These are phyloP conservation scores for Drosophila subquinaria DNA, from an alignment of 2,888 invertebrate species.

Conservation along the genomic window DNA sequence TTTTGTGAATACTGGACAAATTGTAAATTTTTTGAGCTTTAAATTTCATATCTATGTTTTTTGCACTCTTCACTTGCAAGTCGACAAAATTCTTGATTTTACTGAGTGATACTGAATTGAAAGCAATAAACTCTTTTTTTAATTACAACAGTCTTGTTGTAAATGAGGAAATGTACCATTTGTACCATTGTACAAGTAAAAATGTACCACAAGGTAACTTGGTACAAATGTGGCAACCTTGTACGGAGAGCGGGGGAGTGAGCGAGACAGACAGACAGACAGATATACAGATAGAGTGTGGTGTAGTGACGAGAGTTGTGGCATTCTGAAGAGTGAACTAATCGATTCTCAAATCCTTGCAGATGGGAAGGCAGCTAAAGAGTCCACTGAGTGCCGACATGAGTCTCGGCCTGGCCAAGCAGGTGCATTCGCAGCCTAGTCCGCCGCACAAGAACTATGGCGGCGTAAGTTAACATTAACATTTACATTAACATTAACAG, in stretches of 20 bases:
- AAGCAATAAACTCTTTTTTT: no score
- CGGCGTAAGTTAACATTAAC: constrained; percentile 79
- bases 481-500: not conserved
- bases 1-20: no score
- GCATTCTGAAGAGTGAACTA: not conserved
- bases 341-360: not conserved
- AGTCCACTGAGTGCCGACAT: constrained; percentile 85
- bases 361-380: constrained; percentile 85
- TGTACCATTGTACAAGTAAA: not conserved
- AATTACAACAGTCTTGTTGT: no score
- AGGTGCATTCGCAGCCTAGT: constrained; percentile 85
- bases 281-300: not conserved
- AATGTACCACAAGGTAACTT: not conserved
- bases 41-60: no score
- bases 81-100: no score
- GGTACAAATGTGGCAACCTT: not conserved
- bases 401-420: constrained; percentile 85
- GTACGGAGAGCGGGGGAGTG: not conserved
- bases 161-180: no score
- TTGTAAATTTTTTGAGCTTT: no score
- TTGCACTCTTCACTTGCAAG: no score
- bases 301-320: not conserved
- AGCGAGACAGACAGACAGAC: not conserved
- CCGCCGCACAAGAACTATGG: constrained; percentile 86
- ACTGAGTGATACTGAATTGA: no score